phyloP scores from a whole-genome alignment of 2,797 vertebrate species.

The Falco naumanni region DNA sequence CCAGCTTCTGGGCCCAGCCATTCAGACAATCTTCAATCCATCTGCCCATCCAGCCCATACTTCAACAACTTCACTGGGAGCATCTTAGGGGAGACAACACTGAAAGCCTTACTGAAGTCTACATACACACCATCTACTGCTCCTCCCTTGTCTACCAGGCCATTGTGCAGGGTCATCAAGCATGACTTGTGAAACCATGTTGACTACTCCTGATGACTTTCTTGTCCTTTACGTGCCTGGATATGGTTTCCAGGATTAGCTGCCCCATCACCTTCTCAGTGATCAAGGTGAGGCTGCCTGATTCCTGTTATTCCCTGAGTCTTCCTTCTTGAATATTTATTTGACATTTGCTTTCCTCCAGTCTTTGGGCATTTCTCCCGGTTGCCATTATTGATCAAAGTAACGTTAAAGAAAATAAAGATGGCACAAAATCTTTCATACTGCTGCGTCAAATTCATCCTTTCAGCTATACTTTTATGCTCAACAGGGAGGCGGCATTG shows the following conservation, averaged over 20 bases:
- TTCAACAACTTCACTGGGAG: not conserved
- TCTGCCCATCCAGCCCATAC: not conserved
- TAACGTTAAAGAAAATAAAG: slow-evolving; percentile 1
- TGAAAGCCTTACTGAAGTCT: not conserved
- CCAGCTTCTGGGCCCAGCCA: not conserved
- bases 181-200: not conserved
- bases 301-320: not conserved
- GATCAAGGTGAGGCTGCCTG: not conserved
- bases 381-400: not conserved
- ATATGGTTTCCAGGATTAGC: not conserved
- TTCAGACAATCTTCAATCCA: not conserved
- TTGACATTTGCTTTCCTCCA: not conserved
- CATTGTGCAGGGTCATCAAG: not conserved
- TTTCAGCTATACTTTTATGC: not conserved
- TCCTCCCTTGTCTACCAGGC: not conserved
- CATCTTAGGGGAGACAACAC: not conserved
- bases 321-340: not conserved
- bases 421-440: not conserved
- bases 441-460: not conserved
- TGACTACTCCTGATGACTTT: not conserved
- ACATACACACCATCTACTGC: not conserved
- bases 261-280: not conserved
- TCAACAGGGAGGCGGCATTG: not conserved
- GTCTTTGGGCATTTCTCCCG: not conserved
- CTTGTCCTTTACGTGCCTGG: not conserved